Evolutionary conservation across 2,888 invertebrate genomes (phyloP).

Genomic region (Nymphalis urticae): DNA sequence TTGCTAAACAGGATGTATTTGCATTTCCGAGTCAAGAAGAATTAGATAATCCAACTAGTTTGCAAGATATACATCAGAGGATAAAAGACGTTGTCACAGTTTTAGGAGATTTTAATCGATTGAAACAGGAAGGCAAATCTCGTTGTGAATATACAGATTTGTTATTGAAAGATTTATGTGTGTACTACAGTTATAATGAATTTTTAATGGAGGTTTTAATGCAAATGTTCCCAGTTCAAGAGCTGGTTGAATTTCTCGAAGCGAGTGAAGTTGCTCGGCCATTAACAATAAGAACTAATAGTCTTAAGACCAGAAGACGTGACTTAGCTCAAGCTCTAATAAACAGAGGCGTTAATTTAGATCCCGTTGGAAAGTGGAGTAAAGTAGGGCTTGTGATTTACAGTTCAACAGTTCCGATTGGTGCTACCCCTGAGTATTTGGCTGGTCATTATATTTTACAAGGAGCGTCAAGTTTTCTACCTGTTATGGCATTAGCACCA

Average conservation of each 20-base stretch:
- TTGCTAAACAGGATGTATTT: constrained; percentile 88
- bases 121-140: constrained; percentile 85
- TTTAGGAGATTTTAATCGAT: constrained; percentile 88
- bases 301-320: constrained; percentile 93
- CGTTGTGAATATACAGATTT: constrained; percentile 91
- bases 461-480: constrained; percentile 97
- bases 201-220: constrained; percentile 96
- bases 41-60: constrained; percentile 85
- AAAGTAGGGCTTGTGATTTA: constrained; percentile 98
- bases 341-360: constrained; percentile 97
- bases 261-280: constrained; percentile 97
- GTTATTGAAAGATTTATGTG: constrained; percentile 91
- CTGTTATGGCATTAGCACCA: constrained; percentile 98
- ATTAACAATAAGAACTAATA: constrained; percentile 97
- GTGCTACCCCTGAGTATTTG: constrained; percentile 99
- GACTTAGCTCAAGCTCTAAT: constrained; percentile 97
- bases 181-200: constrained; percentile 98
- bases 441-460: constrained; percentile 98
- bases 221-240: constrained; percentile 92
- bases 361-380: constrained; percentile 99
- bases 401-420: constrained; percentile 97
- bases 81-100: constrained; percentile 93
- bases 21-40: constrained; percentile 90
- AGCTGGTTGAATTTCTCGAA: constrained; percentile 96
- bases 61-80: constrained; percentile 93